These are phyloP conservation scores for Hermatobates lingyangjiaoensis DNA, from an alignment of 1,140 invertebrate genomes.

Conservation along the genomic window DNA sequence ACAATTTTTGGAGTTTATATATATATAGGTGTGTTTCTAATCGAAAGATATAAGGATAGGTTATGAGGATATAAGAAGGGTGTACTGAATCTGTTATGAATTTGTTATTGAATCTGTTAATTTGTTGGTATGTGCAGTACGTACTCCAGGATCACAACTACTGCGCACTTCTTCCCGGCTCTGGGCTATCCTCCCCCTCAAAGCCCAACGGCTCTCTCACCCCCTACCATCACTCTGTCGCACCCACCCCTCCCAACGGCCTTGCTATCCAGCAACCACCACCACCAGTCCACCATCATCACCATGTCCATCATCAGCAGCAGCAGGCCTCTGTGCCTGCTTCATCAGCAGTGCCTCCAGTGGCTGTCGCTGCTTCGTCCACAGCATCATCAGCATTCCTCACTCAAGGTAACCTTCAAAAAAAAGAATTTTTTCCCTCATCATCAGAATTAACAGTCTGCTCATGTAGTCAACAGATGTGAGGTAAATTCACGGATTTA, in stretches of 20 bases:
- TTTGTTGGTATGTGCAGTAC: slow-evolving; percentile 7
- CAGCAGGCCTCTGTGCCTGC: neutral
- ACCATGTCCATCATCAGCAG: neutral
- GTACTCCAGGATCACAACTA: slow-evolving; percentile 18
- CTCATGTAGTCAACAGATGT: slow-evolving; percentile 3
- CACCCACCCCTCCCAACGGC: neutral
- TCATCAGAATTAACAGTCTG: too few relatives aligned
- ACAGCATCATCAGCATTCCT: neutral
- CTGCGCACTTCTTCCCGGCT: slow-evolving; percentile 11
- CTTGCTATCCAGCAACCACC: neutral
- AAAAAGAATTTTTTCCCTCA: too few relatives aligned
- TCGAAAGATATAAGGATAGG: too few relatives aligned
- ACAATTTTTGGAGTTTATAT: too few relatives aligned
- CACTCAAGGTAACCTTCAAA: neutral
- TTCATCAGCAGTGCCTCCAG: neutral
- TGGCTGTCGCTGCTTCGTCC: neutral
- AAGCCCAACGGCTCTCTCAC: neutral
- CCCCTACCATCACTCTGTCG: neutral
- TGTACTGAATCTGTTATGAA: too few relatives aligned
- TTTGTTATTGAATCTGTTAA: too few relatives aligned
- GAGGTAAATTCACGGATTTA: too few relatives aligned
- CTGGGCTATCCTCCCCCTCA: neutral
- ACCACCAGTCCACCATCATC: neutral
- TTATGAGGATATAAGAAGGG: too few relatives aligned
- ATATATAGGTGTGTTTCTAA: too few relatives aligned